phyloP scores from a whole-genome alignment of 92 coral and sea anemone genomes.

The Metridium senile region DNA sequence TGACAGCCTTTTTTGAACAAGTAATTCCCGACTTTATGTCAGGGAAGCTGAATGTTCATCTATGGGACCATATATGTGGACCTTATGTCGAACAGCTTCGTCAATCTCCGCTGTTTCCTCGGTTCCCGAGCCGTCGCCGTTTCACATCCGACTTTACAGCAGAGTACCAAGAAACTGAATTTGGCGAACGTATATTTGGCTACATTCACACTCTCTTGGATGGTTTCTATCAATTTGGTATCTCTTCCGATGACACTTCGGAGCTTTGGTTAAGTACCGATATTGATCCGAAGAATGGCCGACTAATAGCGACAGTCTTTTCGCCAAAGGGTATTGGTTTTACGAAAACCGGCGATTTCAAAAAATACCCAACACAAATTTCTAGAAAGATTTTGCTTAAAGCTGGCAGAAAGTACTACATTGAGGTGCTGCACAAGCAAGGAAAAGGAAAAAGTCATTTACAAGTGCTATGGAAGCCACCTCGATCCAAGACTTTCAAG shows the following conservation, averaged over 20 bases:
- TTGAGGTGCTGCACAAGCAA: slow-evolving; percentile 81
- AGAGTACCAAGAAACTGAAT: slow-evolving; percentile 62
- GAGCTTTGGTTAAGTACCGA: slow-evolving; percentile 89
- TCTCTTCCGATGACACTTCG: slow-evolving; percentile 85
- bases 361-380: slow-evolving; percentile 68
- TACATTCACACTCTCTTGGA: slow-evolving; percentile 61
- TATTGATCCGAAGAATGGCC: slow-evolving; percentile 70
- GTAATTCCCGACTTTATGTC: slow-evolving; percentile 69
- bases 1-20: slow-evolving; percentile 76
- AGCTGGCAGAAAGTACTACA: slow-evolving; percentile 65
- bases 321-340: slow-evolving; percentile 61
- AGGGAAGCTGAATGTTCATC: slow-evolving; percentile 74
- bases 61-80: slow-evolving; percentile 86
- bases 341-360: slow-evolving; percentile 54
- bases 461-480: slow-evolving; percentile 79
- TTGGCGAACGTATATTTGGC: slow-evolving; percentile 82
- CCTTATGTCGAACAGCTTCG: slow-evolving; percentile 78
- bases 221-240: slow-evolving; percentile 79
- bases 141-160: slow-evolving; percentile 57
- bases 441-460: slow-evolving; percentile 71
- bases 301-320: slow-evolving; percentile 79
- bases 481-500: slow-evolving; percentile 39
- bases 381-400: slow-evolving; percentile 61
- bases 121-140: slow-evolving; percentile 64
- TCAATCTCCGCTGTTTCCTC: slow-evolving; percentile 81